These are phyloP conservation scores for Ellobium chinense DNA, from an alignment of 2,888 invertebrate genomes.

Conservation along the genomic window DNA sequence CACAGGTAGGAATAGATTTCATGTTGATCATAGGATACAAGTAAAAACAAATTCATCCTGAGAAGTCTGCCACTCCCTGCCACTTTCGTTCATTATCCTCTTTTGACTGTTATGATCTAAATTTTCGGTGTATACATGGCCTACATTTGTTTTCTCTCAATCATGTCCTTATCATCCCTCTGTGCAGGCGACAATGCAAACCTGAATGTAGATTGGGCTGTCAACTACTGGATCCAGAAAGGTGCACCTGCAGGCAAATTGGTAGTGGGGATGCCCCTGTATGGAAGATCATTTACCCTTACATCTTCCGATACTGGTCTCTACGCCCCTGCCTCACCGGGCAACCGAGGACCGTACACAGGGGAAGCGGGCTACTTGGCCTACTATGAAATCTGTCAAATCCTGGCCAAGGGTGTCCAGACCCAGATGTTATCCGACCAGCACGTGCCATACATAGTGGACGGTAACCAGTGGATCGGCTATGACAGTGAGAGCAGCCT, in stretches of 20 bases:
- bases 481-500: constrained; percentile 68
- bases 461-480: constrained; percentile 69
- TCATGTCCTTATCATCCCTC: background rate
- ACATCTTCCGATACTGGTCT: constrained; percentile 51
- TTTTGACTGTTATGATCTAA: too few relatives aligned
- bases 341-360: constrained; percentile 64
- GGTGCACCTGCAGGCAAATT: constrained; percentile 68
- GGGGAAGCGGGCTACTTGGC: constrained; percentile 68
- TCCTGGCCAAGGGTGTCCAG: background rate
- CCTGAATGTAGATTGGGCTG: constrained; percentile 57
- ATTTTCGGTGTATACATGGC: too few relatives aligned
- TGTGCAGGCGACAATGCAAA: background rate
- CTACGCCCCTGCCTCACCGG: constrained; percentile 63
- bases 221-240: constrained; percentile 65
- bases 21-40: too few relatives aligned
- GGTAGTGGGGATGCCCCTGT: constrained; percentile 68
- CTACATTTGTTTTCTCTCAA: background rate
- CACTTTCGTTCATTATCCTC: too few relatives aligned
- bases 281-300: constrained; percentile 69
- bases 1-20: too few relatives aligned
- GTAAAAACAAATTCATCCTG: too few relatives aligned
- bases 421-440: constrained; percentile 76
- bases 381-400: constrained; percentile 70
- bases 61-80: too few relatives aligned
- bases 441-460: constrained; percentile 83